Base-by-base conservation (phyloP, 1,140 invertebrate species). In the Rhagoletis zephyria region DNA sequence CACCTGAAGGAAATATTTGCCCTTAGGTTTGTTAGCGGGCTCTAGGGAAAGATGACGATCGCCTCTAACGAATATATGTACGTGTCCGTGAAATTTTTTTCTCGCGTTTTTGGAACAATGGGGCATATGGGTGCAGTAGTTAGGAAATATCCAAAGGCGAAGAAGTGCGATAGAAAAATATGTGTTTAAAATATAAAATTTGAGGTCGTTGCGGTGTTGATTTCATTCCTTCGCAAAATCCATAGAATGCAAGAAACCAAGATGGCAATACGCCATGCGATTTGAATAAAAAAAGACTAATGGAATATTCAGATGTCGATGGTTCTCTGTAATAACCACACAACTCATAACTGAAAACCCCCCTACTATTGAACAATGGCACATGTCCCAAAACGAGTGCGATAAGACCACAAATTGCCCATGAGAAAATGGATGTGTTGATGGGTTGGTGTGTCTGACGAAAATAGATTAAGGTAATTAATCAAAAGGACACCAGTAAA, bases 71-170 rank as follows among this genome's bases (percentile, higher is more conserved):
- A 67, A 67, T 30, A 67, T 40, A 67, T 19, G 5, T 56, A 81
- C 6, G n/a, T 81, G 74, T 56, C 74, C 74, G 42, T 81, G 74
- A 81, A 56, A 56, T 81, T 14, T 81, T 81, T 56, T 56, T 9
- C 48, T 16, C 9, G 19, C n/a, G 6, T 10, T 48, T 59, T 56
- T 10, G 74, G 14, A 19, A 81, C 48, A 56, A 81, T 19, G 48
- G 5, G 1, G 19, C 48, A 19, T 19, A 81, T 48, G 74, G 56
- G 56, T 45, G 3, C 19, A 51, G n/a, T 77, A 74, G 42, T 16
- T 2, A 16, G 48, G 42, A 45, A 1, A 74, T 30, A 16, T 14
- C 9, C 4, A 4, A 74, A 74, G 9, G 9, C 0, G 2, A 30
- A 81, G 19, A 59, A 59, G 9, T 3, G 3, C 2, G 19, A 56